Conservation (phyloP, 2,797 vertebrate species). For the Neosalanx taihuensis region DNA sequence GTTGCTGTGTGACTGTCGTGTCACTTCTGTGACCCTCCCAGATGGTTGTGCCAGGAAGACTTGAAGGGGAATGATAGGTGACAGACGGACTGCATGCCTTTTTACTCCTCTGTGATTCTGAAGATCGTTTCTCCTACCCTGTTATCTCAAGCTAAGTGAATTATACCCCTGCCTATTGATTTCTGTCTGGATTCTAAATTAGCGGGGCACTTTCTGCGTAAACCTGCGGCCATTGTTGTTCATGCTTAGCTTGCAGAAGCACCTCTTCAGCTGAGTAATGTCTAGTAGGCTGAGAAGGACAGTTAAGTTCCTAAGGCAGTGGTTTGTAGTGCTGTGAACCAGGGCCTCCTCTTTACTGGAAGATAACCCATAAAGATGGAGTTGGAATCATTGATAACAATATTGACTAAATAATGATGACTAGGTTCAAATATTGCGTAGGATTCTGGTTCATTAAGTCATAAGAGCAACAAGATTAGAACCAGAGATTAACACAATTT, state of each 20-base stretch:
- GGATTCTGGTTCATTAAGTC: too few species aligned
- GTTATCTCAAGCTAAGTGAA: constrained; percentile 61
- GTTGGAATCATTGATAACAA: too few species aligned
- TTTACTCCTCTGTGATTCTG: constrained; percentile 25
- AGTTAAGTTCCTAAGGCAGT: not conserved
- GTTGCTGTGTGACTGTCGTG: not conserved
- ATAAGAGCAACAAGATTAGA: too few species aligned
- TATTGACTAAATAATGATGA: too few species aligned
- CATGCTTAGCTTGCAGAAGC: constrained; percentile 67
- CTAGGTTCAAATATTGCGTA: too few species aligned
- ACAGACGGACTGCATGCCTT: constrained; percentile 28
- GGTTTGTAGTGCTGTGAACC: not conserved
- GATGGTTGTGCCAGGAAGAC: constrained; percentile 11
- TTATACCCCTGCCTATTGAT: constrained; percentile 66
- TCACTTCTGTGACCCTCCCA: not conserved
- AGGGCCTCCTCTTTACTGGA: not conserved
- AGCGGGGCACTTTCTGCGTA: constrained; percentile 65
- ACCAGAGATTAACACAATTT: too few species aligned
- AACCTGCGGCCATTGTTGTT: constrained; percentile 62
- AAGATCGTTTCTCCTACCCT: constrained; percentile 45
- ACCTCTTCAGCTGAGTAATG: constrained; percentile 58
- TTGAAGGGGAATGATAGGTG: constrained; percentile 24
- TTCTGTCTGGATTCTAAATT: constrained; percentile 65
- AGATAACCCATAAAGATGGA: not conserved
- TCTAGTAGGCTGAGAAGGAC: constrained; percentile 24